These are phyloP conservation scores for Dascyllus trimaculatus DNA, from an alignment of 2,113 vertebrate species.

Conservation along the genomic window DNA sequence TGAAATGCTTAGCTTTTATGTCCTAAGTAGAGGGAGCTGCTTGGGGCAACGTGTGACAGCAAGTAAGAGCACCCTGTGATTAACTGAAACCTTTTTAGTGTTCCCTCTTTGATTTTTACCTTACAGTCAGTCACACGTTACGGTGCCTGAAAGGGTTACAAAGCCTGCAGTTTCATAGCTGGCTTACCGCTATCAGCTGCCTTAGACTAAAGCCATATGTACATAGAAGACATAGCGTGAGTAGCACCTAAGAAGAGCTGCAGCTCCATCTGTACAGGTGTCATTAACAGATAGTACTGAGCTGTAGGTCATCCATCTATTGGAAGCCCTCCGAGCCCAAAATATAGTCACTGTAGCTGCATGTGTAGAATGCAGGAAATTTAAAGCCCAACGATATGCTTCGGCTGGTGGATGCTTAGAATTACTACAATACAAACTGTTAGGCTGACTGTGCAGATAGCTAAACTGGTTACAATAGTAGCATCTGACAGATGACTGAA, in stretches of 20 bases:
- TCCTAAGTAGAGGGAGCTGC: constrained; percentile 57
- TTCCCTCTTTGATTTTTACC: constrained; percentile 66
- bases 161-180: constrained; percentile 28
- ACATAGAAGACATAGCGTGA: not conserved
- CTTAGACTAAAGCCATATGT: not conserved
- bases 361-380: not conserved
- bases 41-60: constrained; percentile 53
- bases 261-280: not conserved
- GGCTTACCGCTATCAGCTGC: not conserved
- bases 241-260: not conserved
- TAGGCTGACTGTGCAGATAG: not conserved
- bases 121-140: constrained; percentile 41
- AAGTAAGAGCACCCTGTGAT: constrained; percentile 65
- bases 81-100: constrained; percentile 63
- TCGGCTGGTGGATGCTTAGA: not conserved
- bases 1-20: constrained; percentile 61
- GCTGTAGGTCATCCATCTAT: not conserved
- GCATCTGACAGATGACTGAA: not conserved
- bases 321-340: not conserved
- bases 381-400: not conserved
- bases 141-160: constrained; percentile 42
- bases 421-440: not conserved
- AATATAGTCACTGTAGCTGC: not conserved
- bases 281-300: not conserved
- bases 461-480: not conserved